phyloP scores from a whole-genome alignment of 1,140 invertebrate species.

The Neodiprion lecontei region DNA sequence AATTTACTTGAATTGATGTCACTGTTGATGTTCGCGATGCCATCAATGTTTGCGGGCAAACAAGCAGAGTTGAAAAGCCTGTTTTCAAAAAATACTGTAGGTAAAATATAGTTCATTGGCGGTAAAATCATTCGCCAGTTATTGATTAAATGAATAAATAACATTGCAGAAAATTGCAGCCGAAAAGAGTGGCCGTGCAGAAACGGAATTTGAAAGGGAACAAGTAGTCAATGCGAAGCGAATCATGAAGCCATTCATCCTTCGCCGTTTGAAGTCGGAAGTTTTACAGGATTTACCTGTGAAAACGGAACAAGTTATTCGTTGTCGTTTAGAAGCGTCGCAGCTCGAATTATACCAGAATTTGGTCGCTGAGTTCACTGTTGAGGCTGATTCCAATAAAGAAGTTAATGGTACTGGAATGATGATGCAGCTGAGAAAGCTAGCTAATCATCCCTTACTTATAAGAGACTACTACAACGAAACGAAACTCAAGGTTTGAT shows the following conservation, averaged over 20 bases:
- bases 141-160: slow-evolving; percentile 26
- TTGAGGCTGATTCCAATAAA: slow-evolving; percentile 65
- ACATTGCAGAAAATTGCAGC: slow-evolving; percentile 51
- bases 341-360: slow-evolving; percentile 80
- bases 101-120: slow-evolving; percentile 36
- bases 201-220: slow-evolving; percentile 83
- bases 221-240: slow-evolving; percentile 91
- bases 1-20: slow-evolving; percentile 96
- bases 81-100: slow-evolving; percentile 77
- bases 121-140: not conserved
- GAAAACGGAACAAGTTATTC: slow-evolving; percentile 76
- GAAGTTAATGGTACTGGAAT: slow-evolving; percentile 75
- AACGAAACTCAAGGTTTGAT: slow-evolving; percentile 62
- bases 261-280: slow-evolving; percentile 87
- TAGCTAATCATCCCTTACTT: slow-evolving; percentile 89
- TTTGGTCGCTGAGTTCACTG: slow-evolving; percentile 76
- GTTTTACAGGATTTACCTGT: slow-evolving; percentile 83
- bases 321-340: slow-evolving; percentile 69
- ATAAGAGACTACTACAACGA: slow-evolving; percentile 82
- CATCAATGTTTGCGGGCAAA: slow-evolving; percentile 89
- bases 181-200: slow-evolving; percentile 62
- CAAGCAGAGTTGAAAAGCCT: slow-evolving; percentile 87
- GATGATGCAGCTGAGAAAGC: slow-evolving; percentile 88
- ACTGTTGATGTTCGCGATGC: slow-evolving; percentile 94
- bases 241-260: slow-evolving; percentile 96